Evolutionary conservation across 2,113 vertebrate species (phyloP).

Genomic region (Bombycilla garrulus): DNA sequence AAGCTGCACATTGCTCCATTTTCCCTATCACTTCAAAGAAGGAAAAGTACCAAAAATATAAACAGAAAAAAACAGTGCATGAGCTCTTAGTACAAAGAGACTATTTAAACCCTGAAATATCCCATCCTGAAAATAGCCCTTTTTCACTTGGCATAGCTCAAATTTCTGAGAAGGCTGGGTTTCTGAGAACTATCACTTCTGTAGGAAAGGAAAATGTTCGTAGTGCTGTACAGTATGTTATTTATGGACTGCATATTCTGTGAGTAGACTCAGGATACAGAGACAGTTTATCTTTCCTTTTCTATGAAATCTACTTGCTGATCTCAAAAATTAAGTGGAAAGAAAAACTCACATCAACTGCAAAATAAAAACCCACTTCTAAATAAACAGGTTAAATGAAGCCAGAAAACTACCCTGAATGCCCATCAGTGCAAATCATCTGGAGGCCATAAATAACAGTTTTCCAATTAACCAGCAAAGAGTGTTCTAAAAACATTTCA

Average conservation of each 20-base stretch:
- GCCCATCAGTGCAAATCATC: neutral
- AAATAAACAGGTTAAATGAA: neutral
- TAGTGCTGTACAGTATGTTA: neutral
- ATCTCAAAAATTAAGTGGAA: neutral
- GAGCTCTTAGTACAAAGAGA: neutral
- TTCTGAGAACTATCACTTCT: constrained; percentile 39
- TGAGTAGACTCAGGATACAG: neutral
- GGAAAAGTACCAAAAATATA: neutral
- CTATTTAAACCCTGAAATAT: neutral
- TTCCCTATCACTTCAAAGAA: neutral
- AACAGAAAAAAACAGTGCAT: neutral
- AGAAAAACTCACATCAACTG: neutral
- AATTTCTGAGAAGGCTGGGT: neutral
- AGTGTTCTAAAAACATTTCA: neutral
- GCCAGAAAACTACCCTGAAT: neutral
- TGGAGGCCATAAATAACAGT: neutral
- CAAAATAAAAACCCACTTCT: constrained; percentile 16
- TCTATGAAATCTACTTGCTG: neutral
- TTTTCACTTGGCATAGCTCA: neutral
- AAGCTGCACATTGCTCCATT: neutral
- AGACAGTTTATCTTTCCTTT: constrained; percentile 9
- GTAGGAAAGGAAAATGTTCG: neutral
- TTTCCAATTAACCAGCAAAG: neutral
- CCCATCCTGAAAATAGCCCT: neutral
- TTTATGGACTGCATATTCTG: constrained; percentile 12